These are phyloP conservation scores for Galerucella pusilla DNA, from an alignment of 2,888 invertebrate genomes.

Conservation along the genomic window DNA sequence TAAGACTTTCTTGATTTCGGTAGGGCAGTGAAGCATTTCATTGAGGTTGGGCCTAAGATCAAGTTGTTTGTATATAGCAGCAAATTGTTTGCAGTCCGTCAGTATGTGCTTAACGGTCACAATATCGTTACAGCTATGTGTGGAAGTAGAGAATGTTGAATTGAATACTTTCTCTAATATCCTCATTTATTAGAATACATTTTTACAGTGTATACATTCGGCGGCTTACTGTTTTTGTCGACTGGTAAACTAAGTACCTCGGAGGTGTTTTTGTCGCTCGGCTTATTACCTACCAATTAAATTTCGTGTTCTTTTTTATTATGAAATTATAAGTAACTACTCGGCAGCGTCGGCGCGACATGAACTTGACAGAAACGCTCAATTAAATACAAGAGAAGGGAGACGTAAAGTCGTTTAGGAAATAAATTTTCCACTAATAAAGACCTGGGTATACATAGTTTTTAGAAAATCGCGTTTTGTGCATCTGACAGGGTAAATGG, in stretches of 20 bases:
- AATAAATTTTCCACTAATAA: not conserved
- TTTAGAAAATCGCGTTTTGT: not conserved
- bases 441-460: not conserved
- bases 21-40: too few relatives aligned
- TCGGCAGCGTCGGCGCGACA: not conserved
- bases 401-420: slow-evolving; percentile 5
- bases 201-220: slow-evolving; percentile 16
- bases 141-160: too few relatives aligned
- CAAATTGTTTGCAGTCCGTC: too few relatives aligned
- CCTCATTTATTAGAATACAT: not conserved
- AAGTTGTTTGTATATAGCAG: too few relatives aligned
- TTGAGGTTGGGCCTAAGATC: too few relatives aligned
- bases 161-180: too few relatives aligned
- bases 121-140: too few relatives aligned
- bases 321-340: slow-evolving; percentile 25
- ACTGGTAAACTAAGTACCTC: slow-evolving; percentile 37
- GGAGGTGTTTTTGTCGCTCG: slow-evolving; percentile 21
- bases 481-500: not conserved
- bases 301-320: slow-evolving; percentile 26
- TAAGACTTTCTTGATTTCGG: too few relatives aligned
- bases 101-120: too few relatives aligned
- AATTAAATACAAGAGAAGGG: slow-evolving; percentile 17
- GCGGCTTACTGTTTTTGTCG: slow-evolving; percentile 25
- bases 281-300: slow-evolving; percentile 37
- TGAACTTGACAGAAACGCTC: slow-evolving; percentile 16